Evolutionary conservation across 2,797 vertebrate genomes (phyloP).

Genomic region (Tauraco hartlaubi): DNA sequence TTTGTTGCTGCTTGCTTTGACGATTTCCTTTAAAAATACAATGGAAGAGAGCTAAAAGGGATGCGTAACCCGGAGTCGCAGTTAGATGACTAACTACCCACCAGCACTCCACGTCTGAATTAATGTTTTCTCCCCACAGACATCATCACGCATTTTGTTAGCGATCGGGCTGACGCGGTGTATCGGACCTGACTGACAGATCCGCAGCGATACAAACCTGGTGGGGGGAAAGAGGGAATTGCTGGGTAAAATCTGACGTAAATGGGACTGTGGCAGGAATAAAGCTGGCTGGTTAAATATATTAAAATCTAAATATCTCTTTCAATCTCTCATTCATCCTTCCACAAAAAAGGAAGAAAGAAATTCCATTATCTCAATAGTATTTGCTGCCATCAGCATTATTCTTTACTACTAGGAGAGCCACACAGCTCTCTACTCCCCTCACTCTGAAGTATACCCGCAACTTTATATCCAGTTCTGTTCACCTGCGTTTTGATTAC

Average conservation of each 20-base stretch:
- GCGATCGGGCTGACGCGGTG: not conserved
- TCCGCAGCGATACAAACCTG: not conserved
- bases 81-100: not conserved
- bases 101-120: not conserved
- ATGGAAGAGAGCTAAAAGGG: not conserved
- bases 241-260: not conserved
- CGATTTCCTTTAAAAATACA: not conserved
- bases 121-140: not conserved
- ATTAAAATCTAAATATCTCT: conserved; percentile 26
- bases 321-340: conserved; percentile 31
- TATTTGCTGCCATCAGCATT: conserved; percentile 27
- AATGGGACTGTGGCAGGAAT: not conserved
- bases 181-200: not conserved
- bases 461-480: conserved; percentile 17
- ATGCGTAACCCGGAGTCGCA: fast-evolving
- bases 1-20: not conserved
- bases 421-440: not conserved
- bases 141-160: not conserved
- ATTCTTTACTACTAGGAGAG: not conserved
- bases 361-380: conserved; percentile 4
- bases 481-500: not conserved
- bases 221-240: not conserved
- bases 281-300: not conserved
- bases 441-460: not conserved
- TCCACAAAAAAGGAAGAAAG: conserved; percentile 8